Percentiles rank a stretch among this genome's conserved stretches.
Evolutionary conservation across 2,113 vertebrate genomes (phyloP).

Genomic region (Eudyptes chrysolophus): DNA sequence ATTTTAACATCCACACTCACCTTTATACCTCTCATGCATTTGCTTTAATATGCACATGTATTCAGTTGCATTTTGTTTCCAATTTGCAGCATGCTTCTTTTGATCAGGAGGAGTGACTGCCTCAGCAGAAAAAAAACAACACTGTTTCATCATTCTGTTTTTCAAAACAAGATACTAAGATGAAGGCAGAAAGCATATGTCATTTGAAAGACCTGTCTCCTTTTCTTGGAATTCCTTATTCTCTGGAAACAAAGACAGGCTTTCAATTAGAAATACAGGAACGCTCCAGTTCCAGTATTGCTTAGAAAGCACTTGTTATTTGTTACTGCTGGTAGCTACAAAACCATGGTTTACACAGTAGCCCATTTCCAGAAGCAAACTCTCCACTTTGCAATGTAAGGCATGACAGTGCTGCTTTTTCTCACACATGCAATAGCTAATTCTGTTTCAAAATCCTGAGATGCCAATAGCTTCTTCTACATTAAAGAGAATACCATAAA

Average conservation of each 20-base stretch:
- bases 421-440: not conserved
- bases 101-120: not conserved
- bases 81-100: not conserved
- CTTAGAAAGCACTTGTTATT: not conserved
- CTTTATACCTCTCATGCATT: not conserved
- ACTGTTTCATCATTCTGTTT: not conserved
- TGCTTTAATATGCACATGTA: not conserved
- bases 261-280: not conserved
- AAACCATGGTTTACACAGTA: conserved; percentile 16
- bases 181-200: not conserved
- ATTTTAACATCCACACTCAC: not conserved
- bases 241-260: not conserved
- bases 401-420: not conserved
- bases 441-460: not conserved
- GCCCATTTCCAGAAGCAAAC: not conserved
- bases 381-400: not conserved
- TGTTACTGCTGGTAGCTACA: conserved; percentile 27
- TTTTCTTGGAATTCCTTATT: not conserved
- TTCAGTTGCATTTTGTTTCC: conserved; percentile 10
- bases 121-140: not conserved
- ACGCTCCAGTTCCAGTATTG: not conserved
- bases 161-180: not conserved
- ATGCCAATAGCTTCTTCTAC: not conserved
- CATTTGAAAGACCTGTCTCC: not conserved
- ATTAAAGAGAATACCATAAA: not conserved